Conservation (phyloP, 2,113 vertebrate genomes). For the Danio rerio region GRCz12tu NC_133189.1:5148001-5148500, state of each 20-base stretch:
- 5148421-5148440: slow-evolving; percentile 24
- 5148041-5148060: too few relatives aligned
- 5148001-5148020: too few relatives aligned
- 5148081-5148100: too few relatives aligned
- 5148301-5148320: neutral
- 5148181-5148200: neutral
- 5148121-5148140: too few relatives aligned
- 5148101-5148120: too few relatives aligned
- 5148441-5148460: slow-evolving; percentile 18
- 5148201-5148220: neutral
- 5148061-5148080: too few relatives aligned
- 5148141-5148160: neutral
- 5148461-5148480: neutral
- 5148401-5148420: slow-evolving; percentile 27
- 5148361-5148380: slow-evolving; percentile 19
- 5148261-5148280: neutral
- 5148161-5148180: neutral
- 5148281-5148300: neutral
- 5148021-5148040: too few relatives aligned
- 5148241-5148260: too few relatives aligned
- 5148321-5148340: slow-evolving; percentile 22
- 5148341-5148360: slow-evolving; percentile 21
- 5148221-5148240: neutral
- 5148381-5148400: slow-evolving; percentile 27
- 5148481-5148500: too few relatives aligned